These are phyloP conservation scores for Drosophila bunnanda DNA, from an alignment of 2,888 invertebrate genomes.

Conservation along the genomic window DNA sequence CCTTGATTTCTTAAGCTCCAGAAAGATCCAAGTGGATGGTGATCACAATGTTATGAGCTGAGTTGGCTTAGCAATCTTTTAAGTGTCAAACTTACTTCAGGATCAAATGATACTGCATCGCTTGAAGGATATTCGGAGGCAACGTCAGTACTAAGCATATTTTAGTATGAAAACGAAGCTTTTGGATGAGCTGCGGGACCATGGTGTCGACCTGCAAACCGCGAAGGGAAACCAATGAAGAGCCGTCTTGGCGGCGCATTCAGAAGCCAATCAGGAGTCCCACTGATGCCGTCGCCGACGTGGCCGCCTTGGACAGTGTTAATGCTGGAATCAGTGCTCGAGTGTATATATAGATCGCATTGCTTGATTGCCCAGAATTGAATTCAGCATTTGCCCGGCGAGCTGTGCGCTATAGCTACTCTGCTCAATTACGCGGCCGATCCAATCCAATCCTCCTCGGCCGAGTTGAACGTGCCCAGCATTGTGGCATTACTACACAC, in stretches of 20 bases:
- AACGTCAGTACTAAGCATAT: not conserved
- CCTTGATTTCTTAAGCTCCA: not conserved
- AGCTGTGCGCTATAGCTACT: slow-evolving; percentile 50
- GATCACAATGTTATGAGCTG: not conserved
- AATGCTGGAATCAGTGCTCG: slow-evolving; percentile 26
- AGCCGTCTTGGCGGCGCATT: slow-evolving; percentile 52
- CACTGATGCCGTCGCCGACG: slow-evolving; percentile 37
- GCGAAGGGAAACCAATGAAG: slow-evolving; percentile 14
- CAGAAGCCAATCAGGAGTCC: slow-evolving; percentile 66
- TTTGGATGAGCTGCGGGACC: not conserved
- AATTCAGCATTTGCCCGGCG: slow-evolving; percentile 59
- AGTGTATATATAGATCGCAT: slow-evolving; percentile 36
- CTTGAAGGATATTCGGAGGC: not conserved
- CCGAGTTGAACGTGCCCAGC: slow-evolving; percentile 75
- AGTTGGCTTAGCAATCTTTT: not conserved
- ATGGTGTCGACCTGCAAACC: slow-evolving; percentile 17
- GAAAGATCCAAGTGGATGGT: not conserved
- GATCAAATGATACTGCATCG: not conserved
- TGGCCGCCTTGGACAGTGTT: slow-evolving; percentile 35
- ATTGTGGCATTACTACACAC: slow-evolving; percentile 63
- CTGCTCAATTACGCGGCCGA: slow-evolving; percentile 41
- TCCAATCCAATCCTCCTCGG: slow-evolving; percentile 54
- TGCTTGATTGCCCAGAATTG: slow-evolving; percentile 74
- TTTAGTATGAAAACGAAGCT: slow-evolving; percentile 6
- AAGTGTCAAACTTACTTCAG: not conserved